Conservation (phyloP, 2,113 vertebrate species). For the Leucoraja erinaceus region DNA sequence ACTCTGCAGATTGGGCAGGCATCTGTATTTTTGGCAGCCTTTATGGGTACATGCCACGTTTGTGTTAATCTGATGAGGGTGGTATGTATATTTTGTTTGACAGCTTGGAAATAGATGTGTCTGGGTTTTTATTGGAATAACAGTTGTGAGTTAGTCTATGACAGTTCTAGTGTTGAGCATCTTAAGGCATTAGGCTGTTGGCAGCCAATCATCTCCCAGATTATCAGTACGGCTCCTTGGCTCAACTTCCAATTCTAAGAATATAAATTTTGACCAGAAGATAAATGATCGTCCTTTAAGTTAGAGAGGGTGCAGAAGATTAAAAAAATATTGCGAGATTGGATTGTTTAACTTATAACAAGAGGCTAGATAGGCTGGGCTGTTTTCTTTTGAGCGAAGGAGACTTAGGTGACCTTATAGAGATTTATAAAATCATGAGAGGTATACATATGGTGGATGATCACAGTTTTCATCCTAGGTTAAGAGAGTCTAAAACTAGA, state of each 20-base stretch:
- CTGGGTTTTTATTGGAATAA: background rate
- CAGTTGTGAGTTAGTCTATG: background rate
- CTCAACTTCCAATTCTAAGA: background rate
- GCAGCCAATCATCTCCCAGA: too few species aligned
- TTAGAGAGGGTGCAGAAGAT: too few species aligned
- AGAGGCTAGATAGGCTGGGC: too few species aligned
- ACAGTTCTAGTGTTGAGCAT: background rate
- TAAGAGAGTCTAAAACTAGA: too few species aligned
- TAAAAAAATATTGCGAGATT: too few species aligned
- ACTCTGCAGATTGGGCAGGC: background rate
- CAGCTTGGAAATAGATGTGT: background rate
- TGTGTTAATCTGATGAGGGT: background rate
- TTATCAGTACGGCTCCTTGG: too few species aligned
- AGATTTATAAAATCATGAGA: too few species aligned
- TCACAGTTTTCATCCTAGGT: too few species aligned
- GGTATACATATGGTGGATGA: too few species aligned
- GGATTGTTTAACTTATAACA: too few species aligned
- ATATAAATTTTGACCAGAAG: background rate
- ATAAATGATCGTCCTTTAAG: background rate
- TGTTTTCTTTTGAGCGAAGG: too few species aligned
- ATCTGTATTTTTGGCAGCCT: background rate
- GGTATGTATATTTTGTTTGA: background rate
- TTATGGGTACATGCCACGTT: background rate
- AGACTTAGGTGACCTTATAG: too few species aligned
- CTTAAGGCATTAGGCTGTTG: background rate